phyloP scores from a whole-genome alignment of 2,113 vertebrate genomes.

The Sinocyclocheilus anophthalmus region DNA sequence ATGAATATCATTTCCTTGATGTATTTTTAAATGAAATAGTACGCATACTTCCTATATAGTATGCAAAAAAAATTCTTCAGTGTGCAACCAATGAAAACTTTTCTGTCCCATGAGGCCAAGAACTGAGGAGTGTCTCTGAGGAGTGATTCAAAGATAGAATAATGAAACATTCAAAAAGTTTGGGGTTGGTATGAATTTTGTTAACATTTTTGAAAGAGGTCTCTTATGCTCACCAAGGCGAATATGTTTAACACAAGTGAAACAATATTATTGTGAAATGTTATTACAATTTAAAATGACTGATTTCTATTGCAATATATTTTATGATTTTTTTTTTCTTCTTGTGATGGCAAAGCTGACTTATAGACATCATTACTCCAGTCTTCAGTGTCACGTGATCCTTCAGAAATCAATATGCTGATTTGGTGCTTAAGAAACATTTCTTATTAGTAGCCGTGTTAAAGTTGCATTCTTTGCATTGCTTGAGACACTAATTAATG shows the following conservation, averaged over 20 bases:
- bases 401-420: neutral
- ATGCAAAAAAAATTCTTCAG: neutral
- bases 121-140: neutral
- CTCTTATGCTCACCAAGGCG: neutral
- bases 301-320: neutral
- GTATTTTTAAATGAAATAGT: neutral
- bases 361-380: too few species aligned
- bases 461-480: too few species aligned
- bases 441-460: too few species aligned
- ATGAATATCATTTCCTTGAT: neutral
- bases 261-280: neutral
- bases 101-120: slow-evolving; percentile 3
- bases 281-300: neutral
- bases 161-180: neutral
- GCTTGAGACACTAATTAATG: too few species aligned
- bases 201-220: neutral
- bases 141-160: neutral
- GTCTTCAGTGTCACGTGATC: neutral
- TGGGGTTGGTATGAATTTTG: neutral
- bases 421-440: neutral
- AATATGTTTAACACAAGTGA: neutral
- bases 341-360: too few species aligned
- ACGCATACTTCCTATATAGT: neutral
- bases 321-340: too few species aligned
- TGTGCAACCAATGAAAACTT: neutral